Evolutionary conservation across 2,797 vertebrate genomes (phyloP), one percentile per base, ranked within the genome.

Genomic region (Holocentrus rufus): DNA sequence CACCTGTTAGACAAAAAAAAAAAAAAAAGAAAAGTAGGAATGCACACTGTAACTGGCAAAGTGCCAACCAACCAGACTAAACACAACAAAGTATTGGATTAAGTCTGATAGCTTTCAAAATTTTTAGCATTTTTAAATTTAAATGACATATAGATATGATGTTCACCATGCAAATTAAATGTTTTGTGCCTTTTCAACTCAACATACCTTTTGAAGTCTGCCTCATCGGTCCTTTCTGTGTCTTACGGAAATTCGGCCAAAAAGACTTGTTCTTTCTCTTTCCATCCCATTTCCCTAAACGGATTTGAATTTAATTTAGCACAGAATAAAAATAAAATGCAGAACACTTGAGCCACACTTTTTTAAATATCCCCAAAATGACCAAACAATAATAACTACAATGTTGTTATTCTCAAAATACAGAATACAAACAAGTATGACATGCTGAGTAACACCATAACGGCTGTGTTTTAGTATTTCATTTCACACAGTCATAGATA

Each of bases 241-340:
- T 94, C 93, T 97, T 99, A 64, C 96, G 93, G 82, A 99, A 98
- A 91, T 95, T 96, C 86, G 96, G 96, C 98, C 98, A 99, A 86
- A 99, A 96, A 79, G 95, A 97, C 88, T 96, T 99, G 84, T 95
- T 95, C 90, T 97, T 99, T 91, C 95, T 97, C 91, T 96, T 99
- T 91, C 95, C 95, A 58, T 99, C 97, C 91, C 92, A 93, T 93
- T 97, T 99, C 79, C 97, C 97, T 99, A 62, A 20, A 74, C 30
- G 47, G 14, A 65, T 42, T 30, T 62, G 8, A 10, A 8, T 22
- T 67, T 18, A 5, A 75, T 58, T 56, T 23, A 49, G 18, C 13
- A 22, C 7, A 58, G 15, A 61, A 5, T 6, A 18, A 65, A 31
- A 74, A 79, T 31, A 31, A 3, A 65, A 61, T 78, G 30, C 27